Percentiles rank a stretch among this genome's conserved stretches.
Evolutionary conservation across 1,140 invertebrate species (phyloP).

Genomic region (Pseudomyrmex concolor): DNA sequence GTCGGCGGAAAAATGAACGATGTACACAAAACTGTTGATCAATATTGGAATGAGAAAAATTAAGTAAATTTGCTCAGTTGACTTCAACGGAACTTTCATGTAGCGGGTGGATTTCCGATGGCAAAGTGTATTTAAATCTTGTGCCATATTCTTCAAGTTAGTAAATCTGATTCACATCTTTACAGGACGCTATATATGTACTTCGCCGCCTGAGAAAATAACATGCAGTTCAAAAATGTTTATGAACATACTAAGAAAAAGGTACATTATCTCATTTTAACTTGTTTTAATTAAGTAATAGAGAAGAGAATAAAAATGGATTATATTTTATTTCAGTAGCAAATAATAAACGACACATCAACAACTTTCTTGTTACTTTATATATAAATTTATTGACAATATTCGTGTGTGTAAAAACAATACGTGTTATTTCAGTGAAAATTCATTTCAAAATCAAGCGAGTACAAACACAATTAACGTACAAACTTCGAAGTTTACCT

Average conservation of each 20-base stretch:
- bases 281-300: background rate
- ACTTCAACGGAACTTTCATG: slow-evolving; percentile 83
- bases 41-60: slow-evolving; percentile 84
- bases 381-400: no score
- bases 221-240: background rate
- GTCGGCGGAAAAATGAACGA: slow-evolving; percentile 84
- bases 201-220: background rate
- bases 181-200: background rate
- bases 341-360: background rate
- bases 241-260: background rate
- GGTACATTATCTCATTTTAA: background rate
- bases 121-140: slow-evolving; percentile 66
- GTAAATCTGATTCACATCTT: slow-evolving; percentile 15
- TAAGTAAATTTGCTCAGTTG: slow-evolving; percentile 84
- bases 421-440: background rate
- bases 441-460: background rate
- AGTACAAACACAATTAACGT: background rate
- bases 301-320: background rate
- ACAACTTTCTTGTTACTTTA: background rate
- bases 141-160: slow-evolving; percentile 52
- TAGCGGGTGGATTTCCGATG: slow-evolving; percentile 72
- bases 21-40: slow-evolving; percentile 81
- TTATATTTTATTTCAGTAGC: background rate
- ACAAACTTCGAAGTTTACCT: slow-evolving; percentile 11
- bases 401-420: no score